Base-by-base conservation (phyloP, 2,888 invertebrate species). In the Troglohyphantes excavatus region DNA sequence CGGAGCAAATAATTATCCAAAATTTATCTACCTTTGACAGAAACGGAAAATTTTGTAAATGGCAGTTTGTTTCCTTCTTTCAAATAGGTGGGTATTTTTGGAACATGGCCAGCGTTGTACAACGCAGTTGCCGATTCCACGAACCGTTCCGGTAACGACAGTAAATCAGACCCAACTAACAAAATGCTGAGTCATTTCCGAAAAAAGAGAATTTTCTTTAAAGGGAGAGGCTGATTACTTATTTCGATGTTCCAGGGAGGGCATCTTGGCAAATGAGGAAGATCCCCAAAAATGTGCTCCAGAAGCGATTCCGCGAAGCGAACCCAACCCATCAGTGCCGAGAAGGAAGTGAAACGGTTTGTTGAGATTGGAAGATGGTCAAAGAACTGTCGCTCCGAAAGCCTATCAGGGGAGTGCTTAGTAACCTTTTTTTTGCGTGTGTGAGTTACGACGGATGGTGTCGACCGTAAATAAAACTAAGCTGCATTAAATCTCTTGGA, bases 361-460 rank as follows among this genome's bases (percentile, higher is more conserved):
- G 65, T 78, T 78, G 65, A 43, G 78, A 78, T 78, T 78, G 78
- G 78, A 78, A 39, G 23, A 26, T 43, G 78, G 78, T 78, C 78
- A 78, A 78, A 78, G 78, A 78, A 26, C 78, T 78, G 78, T 78
- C 78, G 39, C 23, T 23, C 11, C 11, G 17, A 33, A n/a, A 23
- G 33, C 39, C 78, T 13, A 23, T 17, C 26, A 72, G 26, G 19
- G 21, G 9, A 33, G 29, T 68, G 68, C 68, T 33, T 29, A 68
- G 33, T 29, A 68, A 27, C 23, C 68, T 9, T 68, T 68, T 68
- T 33, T 29, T n/a, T 33, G 29, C 33, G 17, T 13, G 3, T 7
- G 21, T n/a, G 68, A 68, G n/a, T 33, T 33, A 68, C 68, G 68
- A 33, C 19, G 27, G 11, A 17, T 65, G 29, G 13, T 68, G 68